Evolutionary conservation across 1,140 invertebrate genomes (phyloP), one percentile per base, ranked within the genome.

Genomic region (Cepaea nemoralis): DNA sequence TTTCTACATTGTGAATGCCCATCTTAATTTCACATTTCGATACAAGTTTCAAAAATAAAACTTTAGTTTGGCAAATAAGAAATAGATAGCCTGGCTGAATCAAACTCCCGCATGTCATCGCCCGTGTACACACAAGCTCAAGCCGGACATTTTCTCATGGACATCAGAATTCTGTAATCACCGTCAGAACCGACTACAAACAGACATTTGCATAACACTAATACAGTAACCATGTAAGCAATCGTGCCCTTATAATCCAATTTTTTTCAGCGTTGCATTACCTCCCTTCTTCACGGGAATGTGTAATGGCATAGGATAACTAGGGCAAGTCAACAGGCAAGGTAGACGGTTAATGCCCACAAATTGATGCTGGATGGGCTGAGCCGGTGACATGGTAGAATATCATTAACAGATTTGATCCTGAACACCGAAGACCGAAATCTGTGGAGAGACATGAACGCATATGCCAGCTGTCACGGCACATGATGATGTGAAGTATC

Each of bases 151-250:
- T 55, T 10, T n/a, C n/a, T 45, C n/a, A 3, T 55, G 2, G 50
- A 2, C 8, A 2, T 55, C 50, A 5, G 59, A 19, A 2, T 16
- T 63, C n/a, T 31, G n/a, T 63, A 63, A 31, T 63, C 27, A 63
- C 59, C 10, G n/a, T 27, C 16, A 1, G 5, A n/a, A 1, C 6
- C 27, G 59, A 63, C n/a, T 27, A 16, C 59, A 63, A 63, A 63
- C 59, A 63, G n/a, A 63, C n/a, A 63, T 63, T 63, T 63, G 59
- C 59, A 63, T 63, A 63, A 63, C 27, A 63, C 59, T 63, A 63
- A 63, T 31, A 31, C 59, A 5, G 59, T 63, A 63, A 31, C 59
- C 59, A 63, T 63, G 59, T 63, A 63, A 31, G 59, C 27, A 63
- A 63, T 63, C 59, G 33, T 31, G 59, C 59, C 27, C 59, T 27